Base-by-base conservation (phyloP, 2,888 invertebrate species). In the Notocelia uddmanniana region DNA sequence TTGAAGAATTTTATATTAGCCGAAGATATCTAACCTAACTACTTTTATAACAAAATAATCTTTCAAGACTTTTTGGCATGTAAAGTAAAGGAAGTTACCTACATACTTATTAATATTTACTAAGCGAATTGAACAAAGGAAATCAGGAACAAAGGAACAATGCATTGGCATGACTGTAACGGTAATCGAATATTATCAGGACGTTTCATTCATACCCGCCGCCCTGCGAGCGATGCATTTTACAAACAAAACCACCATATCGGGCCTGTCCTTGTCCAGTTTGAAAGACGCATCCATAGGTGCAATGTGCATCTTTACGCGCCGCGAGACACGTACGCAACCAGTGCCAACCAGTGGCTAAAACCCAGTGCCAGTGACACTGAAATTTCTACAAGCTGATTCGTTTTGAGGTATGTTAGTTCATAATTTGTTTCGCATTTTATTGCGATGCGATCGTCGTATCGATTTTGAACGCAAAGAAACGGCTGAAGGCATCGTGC, bases 401-500 rank as follows among this genome's bases (percentile, higher is more conserved):
- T 91, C 82, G 72, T 68, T 79, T 89, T 73, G 89, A 92, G 92
- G 91, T 92, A 79, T 80, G 83, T 76, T 59, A 64, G 62, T 68
- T 60, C 73, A 66, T 75, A 75, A 55, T 73, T 78, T 76, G 60
- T 75, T 77, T 79, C 77, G 76, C 77, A 75, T 77, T 79, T 73
- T 77, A 54, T 31, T 75, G 76, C 79, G 74, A 78, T 79, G 79
- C 80, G 82, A 83, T 74, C 81, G 82, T 80, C 83, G 81, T 93
- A 92, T 93, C 88, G 93, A 92, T 92, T 91, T 90, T 90, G 83
- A 78, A 82, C 80, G 82, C 81, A 80, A 83, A 87, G 85, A 84
- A 89, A 89, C 83, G 83, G 83, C 77, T 80, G 83, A 77, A 85
- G 85, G 84, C 79, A 79, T 79, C 78, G 73, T 78, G 75, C 75